A percentile compares a stretch with the other conserved stretches of the same genome.
These are phyloP conservation scores for Cherax quadricarinatus DNA, from an alignment of 1,140 invertebrate genomes.

Conservation along the genomic window DNA sequence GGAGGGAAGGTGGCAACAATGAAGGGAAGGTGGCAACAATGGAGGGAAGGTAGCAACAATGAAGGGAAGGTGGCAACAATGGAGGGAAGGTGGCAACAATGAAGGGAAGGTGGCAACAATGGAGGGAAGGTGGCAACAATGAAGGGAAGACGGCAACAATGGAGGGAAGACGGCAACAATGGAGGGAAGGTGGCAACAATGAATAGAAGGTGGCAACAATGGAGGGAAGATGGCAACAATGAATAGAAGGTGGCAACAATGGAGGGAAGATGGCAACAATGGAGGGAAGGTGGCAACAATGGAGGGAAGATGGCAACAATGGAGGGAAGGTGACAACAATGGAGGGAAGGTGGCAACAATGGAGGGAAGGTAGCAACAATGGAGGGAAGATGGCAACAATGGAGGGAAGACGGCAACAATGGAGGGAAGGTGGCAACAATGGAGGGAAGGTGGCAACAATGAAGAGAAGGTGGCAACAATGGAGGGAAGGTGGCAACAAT, in stretches of 20 bases:
- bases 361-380: neutral
- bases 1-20: neutral
- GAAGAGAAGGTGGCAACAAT: too few species aligned
- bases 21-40: too few species aligned
- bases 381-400: neutral
- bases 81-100: neutral
- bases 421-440: neutral
- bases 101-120: neutral
- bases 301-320: neutral
- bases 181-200: neutral
- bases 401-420: neutral
- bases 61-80: too few species aligned
- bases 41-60: too few species aligned
- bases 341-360: neutral
- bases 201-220: neutral
- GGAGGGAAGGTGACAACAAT: neutral
- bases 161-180: neutral
- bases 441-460: neutral
- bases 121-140: neutral
- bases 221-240: neutral
- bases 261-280: too few species aligned
- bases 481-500: too few species aligned
- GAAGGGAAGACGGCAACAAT: neutral
- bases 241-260: too few species aligned
- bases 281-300: too few species aligned